A percentile compares a stretch with the other conserved stretches of the same genome.
phyloP scores from a whole-genome alignment of 2,113 vertebrate species.

The Myxocyprinus asiaticus region DNA sequence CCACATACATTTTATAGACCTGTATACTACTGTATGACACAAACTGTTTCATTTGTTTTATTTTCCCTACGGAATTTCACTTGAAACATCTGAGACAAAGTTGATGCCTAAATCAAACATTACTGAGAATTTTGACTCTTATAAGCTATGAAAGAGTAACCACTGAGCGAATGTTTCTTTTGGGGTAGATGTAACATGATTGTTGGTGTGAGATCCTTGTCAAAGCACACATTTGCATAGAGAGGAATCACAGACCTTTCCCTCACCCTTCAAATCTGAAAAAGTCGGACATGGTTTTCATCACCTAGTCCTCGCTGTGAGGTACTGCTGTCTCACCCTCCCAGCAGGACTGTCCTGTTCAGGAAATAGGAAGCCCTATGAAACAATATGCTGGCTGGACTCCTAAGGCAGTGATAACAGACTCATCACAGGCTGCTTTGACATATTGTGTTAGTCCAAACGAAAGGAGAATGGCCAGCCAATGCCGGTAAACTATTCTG shows the following conservation, averaged over 20 bases:
- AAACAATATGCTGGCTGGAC: slow-evolving; percentile 67
- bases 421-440: slow-evolving; percentile 61
- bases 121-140: too few relatives aligned
- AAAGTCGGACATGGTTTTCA: slow-evolving; percentile 50
- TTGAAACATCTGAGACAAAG: too few relatives aligned
- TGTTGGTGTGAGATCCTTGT: slow-evolving; percentile 27
- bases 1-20: too few relatives aligned
- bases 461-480: background rate
- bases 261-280: slow-evolving; percentile 31
- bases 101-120: too few relatives aligned
- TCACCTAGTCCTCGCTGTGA: slow-evolving; percentile 41
- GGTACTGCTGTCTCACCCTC: slow-evolving; percentile 41
- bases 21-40: too few relatives aligned
- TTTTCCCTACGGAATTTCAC: too few relatives aligned
- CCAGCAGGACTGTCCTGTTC: slow-evolving; percentile 52
- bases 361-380: slow-evolving; percentile 77
- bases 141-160: too few relatives aligned
- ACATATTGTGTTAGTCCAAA: slow-evolving; percentile 53
- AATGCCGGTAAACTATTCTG: background rate
- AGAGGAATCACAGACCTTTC: slow-evolving; percentile 55
- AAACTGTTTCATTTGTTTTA: too few relatives aligned
- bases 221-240: slow-evolving; percentile 38
- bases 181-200: too few relatives aligned
- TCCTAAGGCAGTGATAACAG: slow-evolving; percentile 61
- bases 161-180: too few relatives aligned